Percentiles rank a stretch among this genome's conserved stretches.
Evolutionary conservation across 2,888 invertebrate genomes (phyloP).

Genomic region (Gymnosoma rotundatum): DNA sequence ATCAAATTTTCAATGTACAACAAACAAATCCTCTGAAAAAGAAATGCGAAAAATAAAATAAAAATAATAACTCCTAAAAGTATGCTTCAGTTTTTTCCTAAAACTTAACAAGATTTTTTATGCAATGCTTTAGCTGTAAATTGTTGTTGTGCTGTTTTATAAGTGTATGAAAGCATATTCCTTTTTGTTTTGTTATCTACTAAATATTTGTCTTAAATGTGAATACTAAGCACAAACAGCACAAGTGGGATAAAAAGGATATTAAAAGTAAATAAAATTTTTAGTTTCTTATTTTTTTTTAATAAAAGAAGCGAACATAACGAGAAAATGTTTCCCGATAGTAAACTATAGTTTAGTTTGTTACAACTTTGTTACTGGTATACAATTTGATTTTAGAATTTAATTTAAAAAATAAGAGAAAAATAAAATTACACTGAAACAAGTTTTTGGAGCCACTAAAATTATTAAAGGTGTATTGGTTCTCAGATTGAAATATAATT

Average conservation of each 20-base stretch:
- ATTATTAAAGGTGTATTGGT: too few relatives aligned
- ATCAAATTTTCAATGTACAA: conserved; percentile 31
- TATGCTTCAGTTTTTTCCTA: conserved; percentile 38
- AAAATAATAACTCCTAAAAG: conserved; percentile 33
- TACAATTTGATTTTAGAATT: conserved; percentile 2
- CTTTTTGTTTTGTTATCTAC: conserved; percentile 13
- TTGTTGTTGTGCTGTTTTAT: background rate
- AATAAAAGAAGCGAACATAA: background rate
- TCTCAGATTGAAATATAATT: too few relatives aligned
- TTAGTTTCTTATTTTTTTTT: too few relatives aligned
- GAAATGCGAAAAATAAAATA: background rate
- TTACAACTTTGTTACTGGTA: conserved; percentile 25
- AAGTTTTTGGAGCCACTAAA: too few relatives aligned
- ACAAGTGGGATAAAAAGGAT: background rate
- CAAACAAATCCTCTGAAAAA: background rate
- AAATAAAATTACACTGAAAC: too few relatives aligned
- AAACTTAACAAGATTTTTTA: background rate
- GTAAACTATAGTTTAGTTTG: conserved; percentile 19
- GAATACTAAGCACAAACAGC: conserved; percentile 1
- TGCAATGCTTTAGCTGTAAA: conserved; percentile 25
- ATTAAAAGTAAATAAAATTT: conserved; percentile 13
- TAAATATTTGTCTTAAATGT: conserved; percentile 49
- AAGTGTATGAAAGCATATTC: background rate
- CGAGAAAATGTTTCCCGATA: too few relatives aligned
- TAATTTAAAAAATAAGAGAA: too few relatives aligned